Evolutionary conservation across 2,797 vertebrate genomes (phyloP).

Genomic region (Prunella strophiata): DNA sequence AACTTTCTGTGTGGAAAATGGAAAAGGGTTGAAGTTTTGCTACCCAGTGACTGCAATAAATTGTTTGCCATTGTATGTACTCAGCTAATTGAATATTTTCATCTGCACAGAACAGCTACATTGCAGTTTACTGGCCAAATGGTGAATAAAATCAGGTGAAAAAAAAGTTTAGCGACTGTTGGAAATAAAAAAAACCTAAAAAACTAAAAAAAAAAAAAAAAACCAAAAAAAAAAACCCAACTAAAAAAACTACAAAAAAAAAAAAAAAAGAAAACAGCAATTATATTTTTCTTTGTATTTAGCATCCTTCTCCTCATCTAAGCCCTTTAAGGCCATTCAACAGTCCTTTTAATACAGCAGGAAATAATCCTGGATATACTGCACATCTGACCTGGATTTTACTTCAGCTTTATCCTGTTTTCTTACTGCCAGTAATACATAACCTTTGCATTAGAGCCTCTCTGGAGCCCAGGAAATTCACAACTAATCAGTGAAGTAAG

Average conservation of each 20-base stretch:
- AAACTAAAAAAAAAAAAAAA: neutral
- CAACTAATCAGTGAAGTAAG: slow-evolving; percentile 18
- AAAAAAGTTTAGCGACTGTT: neutral
- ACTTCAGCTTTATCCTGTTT: neutral
- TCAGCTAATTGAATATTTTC: neutral
- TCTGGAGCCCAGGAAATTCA: neutral
- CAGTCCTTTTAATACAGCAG: neutral
- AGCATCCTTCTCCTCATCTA: neutral
- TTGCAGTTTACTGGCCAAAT: neutral
- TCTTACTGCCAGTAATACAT: neutral
- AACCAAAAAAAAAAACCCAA: neutral
- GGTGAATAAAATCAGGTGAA: neutral
- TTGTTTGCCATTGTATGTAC: neutral
- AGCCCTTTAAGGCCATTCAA: neutral
- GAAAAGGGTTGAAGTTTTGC: neutral
- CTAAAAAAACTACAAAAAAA: neutral
- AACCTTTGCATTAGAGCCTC: neutral
- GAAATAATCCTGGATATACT: neutral
- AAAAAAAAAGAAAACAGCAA: neutral
- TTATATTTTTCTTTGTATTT: neutral
- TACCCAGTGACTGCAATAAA: neutral
- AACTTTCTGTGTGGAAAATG: neutral
- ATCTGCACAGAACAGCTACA: neutral
- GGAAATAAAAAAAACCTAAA: neutral
- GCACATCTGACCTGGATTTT: neutral